These are phyloP conservation scores for Nymphalis polychloros DNA, from an alignment of 2,888 invertebrate genomes.

Conservation along the genomic window DNA sequence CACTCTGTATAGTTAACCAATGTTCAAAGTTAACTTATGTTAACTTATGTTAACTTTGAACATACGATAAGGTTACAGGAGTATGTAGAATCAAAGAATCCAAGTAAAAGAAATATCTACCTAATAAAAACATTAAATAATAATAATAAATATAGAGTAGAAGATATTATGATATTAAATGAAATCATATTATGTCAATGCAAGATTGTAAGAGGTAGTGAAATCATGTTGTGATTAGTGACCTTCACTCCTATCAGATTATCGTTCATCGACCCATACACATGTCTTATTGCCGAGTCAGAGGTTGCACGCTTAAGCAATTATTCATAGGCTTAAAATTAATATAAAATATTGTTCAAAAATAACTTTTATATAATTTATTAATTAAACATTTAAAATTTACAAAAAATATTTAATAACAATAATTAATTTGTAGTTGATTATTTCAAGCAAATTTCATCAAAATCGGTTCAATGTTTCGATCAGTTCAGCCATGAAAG, in stretches of 20 bases:
- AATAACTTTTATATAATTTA: not conserved
- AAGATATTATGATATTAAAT: not conserved
- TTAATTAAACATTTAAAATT: too few species aligned
- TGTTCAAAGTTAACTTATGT: too few species aligned
- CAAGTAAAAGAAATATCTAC: too few species aligned
- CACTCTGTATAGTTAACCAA: too few species aligned
- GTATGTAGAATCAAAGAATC: too few species aligned
- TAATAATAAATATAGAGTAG: not conserved
- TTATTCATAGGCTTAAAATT: constrained; percentile 28
- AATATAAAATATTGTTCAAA: constrained; percentile 1
- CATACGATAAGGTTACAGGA: too few species aligned
- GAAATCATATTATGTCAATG: constrained; percentile 24
- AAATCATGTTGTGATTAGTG: constrained; percentile 39
- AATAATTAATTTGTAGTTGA: too few species aligned
- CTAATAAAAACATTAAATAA: not conserved
- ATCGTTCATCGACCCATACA: constrained; percentile 55
- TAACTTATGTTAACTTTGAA: too few species aligned
- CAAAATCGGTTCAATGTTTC: too few species aligned
- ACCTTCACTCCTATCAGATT: constrained; percentile 59
- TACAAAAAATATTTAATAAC: too few species aligned
- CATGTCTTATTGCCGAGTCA: constrained; percentile 59
- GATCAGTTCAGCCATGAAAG: too few species aligned
- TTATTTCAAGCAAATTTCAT: too few species aligned
- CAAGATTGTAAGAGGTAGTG: constrained; percentile 29
- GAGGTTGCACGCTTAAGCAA: constrained; percentile 55